Evolutionary conservation across 2,113 vertebrate genomes (phyloP), one percentile per base, ranked within the genome.

Genomic region (Sinocyclocheilus grahami): DNA sequence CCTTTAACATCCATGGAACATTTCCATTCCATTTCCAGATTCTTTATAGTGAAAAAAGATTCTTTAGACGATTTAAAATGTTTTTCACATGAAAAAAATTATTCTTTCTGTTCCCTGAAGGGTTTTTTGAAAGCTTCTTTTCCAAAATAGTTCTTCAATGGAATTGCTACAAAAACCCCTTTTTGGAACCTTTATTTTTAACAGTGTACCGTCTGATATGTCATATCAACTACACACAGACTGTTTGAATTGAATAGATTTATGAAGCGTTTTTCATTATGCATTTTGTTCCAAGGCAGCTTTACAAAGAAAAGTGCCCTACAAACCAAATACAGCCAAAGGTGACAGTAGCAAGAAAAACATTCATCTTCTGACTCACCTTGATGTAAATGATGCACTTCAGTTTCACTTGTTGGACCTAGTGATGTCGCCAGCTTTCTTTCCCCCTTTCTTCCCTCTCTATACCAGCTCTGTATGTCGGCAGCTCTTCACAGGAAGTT

Each of bases 401-500:
- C 13, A 20, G 11, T 9, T 80, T 72, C 65, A 67, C 22, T 53
- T 39, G 33, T 80, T 46, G 62, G 46, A 53, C 60, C 16, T 27
- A 5, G 20, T n/a, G 4, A 51, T 11, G 18, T 27, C 1, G 5
- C 22, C 37, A 33, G 71, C 16, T 62, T 62, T 72, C 63, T 20
- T 62, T 85, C 53, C 55, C 39, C 48, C 67, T 86, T 27, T 86
- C 30, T 37, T 63, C 85, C 53, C 74, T 65, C 46, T 63, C 60
- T 69, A 6, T 75, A 22, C 48, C 65, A 37, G 7, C 30, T 33
- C 13, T 53, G 37, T 8, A 42, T 13, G 30, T 60, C 27, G 6
- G 46, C 30, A 18, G 78, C 39, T 75, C 46, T 42, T 65, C 24
- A 10, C 24, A 87, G 33, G 67, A 87, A 85, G 24, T 51, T 7